Conservation (phyloP, 1,140 invertebrate species). For the Yoshiicerus persimilis region DNA sequence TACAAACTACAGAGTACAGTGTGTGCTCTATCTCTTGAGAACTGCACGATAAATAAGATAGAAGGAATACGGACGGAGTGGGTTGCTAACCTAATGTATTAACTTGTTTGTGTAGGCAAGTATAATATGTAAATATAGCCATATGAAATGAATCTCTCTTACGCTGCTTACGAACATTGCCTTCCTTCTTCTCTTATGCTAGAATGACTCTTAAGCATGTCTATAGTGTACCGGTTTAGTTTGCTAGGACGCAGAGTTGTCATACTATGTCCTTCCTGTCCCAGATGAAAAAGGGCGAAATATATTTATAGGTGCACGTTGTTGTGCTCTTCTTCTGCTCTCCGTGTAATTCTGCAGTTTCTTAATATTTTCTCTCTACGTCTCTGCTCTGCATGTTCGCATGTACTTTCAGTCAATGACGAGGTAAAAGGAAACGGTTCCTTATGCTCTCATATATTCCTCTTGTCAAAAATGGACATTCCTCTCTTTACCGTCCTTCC, state of each 20-base stretch:
- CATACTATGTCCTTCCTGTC: constrained; percentile 30
- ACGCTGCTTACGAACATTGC: neutral
- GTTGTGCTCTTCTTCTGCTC: neutral
- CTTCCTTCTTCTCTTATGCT: too few relatives aligned
- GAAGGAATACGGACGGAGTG: neutral
- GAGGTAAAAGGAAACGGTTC: neutral
- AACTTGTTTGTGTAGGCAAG: neutral
- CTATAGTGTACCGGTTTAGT: neutral
- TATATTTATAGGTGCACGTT: constrained; percentile 32
- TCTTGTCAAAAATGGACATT: neutral
- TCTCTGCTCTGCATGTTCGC: neutral
- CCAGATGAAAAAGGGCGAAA: constrained; percentile 39
- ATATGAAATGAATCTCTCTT: neutral
- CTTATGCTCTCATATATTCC: neutral
- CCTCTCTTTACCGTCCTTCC: neutral
- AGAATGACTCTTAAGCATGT: neutral
- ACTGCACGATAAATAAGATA: neutral
- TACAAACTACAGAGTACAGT: too few relatives aligned
- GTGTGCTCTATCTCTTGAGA: neutral
- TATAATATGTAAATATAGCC: neutral
- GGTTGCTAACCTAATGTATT: neutral
- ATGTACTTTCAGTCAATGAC: neutral
- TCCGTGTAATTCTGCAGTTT: neutral
- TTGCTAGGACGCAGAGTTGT: neutral
- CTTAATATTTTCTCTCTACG: neutral